phyloP scores from a whole-genome alignment of 2,113 vertebrate species.

The Peromyscus maniculatus region DNA sequence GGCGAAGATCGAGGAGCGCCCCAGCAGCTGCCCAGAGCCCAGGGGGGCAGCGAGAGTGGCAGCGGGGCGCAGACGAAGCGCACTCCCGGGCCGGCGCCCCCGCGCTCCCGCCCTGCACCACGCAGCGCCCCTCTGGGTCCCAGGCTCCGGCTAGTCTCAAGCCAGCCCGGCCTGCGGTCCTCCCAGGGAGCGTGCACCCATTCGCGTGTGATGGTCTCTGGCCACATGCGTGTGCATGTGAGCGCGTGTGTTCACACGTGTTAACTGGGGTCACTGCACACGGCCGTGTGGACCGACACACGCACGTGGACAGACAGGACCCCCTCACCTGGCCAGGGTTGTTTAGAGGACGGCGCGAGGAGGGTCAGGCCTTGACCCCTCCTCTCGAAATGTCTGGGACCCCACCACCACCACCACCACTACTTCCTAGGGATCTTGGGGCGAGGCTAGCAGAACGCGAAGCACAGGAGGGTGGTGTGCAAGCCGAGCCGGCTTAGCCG shows the following conservation, averaged over 20 bases:
- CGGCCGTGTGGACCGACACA: constrained; percentile 26
- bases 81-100: not conserved
- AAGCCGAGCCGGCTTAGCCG: not conserved
- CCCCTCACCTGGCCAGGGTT: constrained; percentile 25
- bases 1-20: constrained; percentile 26
- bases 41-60: not conserved
- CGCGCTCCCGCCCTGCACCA: not conserved
- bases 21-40: not conserved
- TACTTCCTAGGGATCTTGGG: not conserved
- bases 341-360: constrained; percentile 59
- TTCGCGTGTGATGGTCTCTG: not conserved
- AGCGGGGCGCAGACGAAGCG: not conserved
- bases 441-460: not conserved
- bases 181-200: not conserved
- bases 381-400: not conserved
- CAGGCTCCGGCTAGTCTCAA: not conserved
- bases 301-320: not conserved
- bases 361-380: not conserved
- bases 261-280: constrained; percentile 37
- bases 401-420: not conserved
- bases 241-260: constrained; percentile 47
- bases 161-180: not conserved
- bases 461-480: not conserved
- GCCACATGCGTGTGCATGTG: constrained; percentile 31
- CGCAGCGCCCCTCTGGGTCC: constrained; percentile 47